Conservation (phyloP, 2,113 vertebrate species). For the Platysternon megacephalum region DNA sequence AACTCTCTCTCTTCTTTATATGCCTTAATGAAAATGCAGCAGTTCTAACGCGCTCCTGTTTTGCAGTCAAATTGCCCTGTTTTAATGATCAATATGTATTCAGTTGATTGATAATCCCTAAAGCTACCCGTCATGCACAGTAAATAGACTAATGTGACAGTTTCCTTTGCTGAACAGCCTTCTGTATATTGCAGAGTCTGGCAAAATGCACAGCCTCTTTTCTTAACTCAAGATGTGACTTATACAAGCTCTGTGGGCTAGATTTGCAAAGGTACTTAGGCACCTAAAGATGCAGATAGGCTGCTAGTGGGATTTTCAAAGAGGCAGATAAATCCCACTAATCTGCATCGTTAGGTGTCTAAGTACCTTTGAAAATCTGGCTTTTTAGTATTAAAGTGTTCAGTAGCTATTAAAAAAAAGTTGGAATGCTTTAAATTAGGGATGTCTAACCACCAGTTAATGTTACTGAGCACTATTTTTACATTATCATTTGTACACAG, state of each 20-base stretch:
- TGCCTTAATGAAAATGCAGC: neutral
- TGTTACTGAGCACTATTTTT: neutral
- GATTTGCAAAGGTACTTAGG: neutral
- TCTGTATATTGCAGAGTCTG: neutral
- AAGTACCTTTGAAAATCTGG: neutral
- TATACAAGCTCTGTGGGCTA: neutral
- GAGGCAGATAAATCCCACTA: neutral
- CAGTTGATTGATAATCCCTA: neutral
- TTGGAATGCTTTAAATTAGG: neutral
- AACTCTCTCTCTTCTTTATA: neutral
- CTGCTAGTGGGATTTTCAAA: neutral
- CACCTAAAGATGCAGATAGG: neutral
- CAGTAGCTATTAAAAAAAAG: neutral
- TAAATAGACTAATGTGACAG: neutral
- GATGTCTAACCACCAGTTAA: neutral
- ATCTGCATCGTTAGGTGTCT: neutral
- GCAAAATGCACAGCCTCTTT: neutral
- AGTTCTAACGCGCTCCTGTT: neutral
- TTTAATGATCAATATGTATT: neutral
- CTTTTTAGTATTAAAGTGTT: neutral
- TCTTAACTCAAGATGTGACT: neutral
- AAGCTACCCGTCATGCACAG: neutral
- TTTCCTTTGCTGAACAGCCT: neutral
- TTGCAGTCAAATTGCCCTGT: neutral
- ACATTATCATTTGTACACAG: neutral